Conservation (phyloP, 2,113 vertebrate genomes). For the Coregonus clupeaformis region DNA sequence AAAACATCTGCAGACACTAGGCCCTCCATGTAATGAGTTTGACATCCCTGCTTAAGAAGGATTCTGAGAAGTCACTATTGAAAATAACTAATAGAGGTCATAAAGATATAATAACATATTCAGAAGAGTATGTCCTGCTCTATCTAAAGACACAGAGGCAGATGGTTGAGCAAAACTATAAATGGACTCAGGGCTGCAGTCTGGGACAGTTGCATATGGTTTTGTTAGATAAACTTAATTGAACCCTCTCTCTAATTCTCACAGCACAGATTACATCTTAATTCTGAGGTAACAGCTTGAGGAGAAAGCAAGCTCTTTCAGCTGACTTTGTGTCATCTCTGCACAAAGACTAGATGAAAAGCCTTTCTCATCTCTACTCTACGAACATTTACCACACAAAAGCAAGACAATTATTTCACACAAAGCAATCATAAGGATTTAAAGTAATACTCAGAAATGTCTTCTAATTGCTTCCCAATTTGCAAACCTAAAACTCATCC, state of each 20-base stretch:
- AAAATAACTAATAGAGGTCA: neutral
- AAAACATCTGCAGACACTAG: no score
- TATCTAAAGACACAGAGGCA: neutral
- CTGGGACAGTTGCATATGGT: neutral
- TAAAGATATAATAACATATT: neutral
- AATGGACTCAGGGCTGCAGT: neutral
- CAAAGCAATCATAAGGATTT: neutral
- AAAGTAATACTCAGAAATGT: neutral
- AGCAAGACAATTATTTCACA: neutral
- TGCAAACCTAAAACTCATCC: neutral
- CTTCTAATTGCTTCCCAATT: constrained; percentile 1
- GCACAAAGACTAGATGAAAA: neutral
- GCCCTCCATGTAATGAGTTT: neutral
- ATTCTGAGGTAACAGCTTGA: neutral
- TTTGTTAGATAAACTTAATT: neutral
- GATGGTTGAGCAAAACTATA: neutral
- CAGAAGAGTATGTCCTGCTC: no score
- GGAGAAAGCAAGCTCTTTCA: neutral
- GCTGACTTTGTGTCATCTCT: neutral
- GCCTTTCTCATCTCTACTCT: neutral
- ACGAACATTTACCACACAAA: neutral
- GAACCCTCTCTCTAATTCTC: neutral
- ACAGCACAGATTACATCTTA: neutral
- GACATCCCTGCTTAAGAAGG: neutral
- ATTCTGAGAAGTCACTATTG: neutral